Percentiles rank a stretch among this genome's conserved stretches.
Conservation (phyloP, 2,797 vertebrate genomes). For the Acipenser oxyrinchus region DNA sequence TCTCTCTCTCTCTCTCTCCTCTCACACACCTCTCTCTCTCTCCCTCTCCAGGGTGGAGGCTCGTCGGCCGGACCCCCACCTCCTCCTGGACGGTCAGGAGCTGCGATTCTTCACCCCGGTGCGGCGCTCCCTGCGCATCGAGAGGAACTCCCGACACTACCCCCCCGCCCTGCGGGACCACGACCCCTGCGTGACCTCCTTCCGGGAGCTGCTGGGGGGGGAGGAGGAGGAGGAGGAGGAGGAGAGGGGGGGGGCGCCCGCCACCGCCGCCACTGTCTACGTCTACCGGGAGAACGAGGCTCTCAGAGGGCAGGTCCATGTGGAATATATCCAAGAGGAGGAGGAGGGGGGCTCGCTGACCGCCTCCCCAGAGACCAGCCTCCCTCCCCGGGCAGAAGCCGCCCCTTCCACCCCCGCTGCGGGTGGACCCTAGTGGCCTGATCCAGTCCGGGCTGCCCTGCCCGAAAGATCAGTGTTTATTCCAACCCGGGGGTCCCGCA, state of each 20-base stretch:
- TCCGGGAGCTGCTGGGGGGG: conserved; percentile 55
- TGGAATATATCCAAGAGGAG: conserved; percentile 22
- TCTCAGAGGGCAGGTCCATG: conserved; percentile 44
- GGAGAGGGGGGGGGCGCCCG: conserved; percentile 21
- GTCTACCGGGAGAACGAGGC: conserved; percentile 62
- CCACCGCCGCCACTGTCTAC: conserved; percentile 32
- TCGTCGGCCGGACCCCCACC: conserved; percentile 30
- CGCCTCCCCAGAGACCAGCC: no score
- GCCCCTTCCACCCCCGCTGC: no score
- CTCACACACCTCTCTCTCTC: neutral
- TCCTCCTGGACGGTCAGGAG: conserved; percentile 46
- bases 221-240: conserved; percentile 31
- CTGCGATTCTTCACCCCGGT: conserved; percentile 79
- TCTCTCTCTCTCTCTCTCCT: neutral
- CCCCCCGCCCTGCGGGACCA: conserved; percentile 71
- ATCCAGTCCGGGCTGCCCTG: no score
- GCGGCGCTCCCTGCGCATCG: conserved; percentile 70
- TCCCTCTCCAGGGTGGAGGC: conserved; percentile 32
- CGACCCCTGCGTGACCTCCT: conserved; percentile 69
- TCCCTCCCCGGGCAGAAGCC: no score
- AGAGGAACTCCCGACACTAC: conserved; percentile 41
- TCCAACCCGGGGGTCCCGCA: no score
- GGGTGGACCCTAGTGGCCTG: no score
- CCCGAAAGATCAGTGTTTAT: no score
- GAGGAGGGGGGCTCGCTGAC: no score